Percentiles rank a stretch among this genome's conserved stretches.
Evolutionary conservation across 2,113 vertebrate species (phyloP).

Genomic region (Nesogale talazaci): DNA sequence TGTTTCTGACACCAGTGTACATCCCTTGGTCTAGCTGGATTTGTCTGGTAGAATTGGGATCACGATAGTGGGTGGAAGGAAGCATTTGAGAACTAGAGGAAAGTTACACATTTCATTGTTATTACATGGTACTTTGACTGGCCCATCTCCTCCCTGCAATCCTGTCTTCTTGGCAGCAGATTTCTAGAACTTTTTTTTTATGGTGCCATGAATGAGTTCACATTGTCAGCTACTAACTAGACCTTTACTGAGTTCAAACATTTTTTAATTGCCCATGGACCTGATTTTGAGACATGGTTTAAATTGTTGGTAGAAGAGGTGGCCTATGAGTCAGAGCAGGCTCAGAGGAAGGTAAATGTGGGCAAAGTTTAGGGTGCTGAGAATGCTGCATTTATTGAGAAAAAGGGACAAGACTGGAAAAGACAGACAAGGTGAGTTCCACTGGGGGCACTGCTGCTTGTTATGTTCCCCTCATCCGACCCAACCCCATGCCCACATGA

Average conservation of each 20-base stretch:
- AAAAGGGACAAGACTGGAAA: neutral
- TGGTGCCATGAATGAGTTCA: neutral
- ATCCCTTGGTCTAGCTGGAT: too few relatives aligned
- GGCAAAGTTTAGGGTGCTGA: neutral
- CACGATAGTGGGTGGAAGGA: too few relatives aligned
- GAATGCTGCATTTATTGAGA: neutral
- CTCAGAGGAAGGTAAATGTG: neutral
- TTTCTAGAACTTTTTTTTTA: neutral
- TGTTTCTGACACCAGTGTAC: too few relatives aligned
- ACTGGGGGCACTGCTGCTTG: neutral
- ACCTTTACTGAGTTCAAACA: neutral
- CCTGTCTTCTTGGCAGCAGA: neutral
- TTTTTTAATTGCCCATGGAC: neutral
- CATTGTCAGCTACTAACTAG: neutral
- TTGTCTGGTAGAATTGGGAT: too few relatives aligned
- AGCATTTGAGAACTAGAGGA: too few relatives aligned
- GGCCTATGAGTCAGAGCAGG: neutral
- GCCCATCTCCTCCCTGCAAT: too few relatives aligned
- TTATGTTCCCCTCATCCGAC: too few relatives aligned
- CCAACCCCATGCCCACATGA: too few relatives aligned
- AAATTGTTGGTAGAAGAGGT: neutral
- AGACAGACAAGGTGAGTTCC: neutral
- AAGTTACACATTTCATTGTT: too few relatives aligned
- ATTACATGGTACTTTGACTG: too few relatives aligned
- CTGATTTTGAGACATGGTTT: neutral